These are phyloP conservation scores for Ranitomeya imitator DNA, from an alignment of 2,113 vertebrate genomes.

Conservation along the genomic window DNA sequence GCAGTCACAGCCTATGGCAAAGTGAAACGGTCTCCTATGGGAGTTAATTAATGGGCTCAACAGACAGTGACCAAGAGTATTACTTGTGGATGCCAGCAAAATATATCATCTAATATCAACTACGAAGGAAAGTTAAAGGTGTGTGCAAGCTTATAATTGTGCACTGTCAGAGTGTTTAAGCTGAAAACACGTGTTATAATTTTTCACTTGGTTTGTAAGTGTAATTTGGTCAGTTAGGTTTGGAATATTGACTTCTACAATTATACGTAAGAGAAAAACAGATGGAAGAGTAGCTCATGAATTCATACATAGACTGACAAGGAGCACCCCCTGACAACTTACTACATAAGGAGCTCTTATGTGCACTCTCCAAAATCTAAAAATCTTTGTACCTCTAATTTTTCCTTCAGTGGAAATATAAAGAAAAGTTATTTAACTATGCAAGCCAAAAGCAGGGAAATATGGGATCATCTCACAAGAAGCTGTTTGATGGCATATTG, in stretches of 20 bases:
- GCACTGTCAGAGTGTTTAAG: neutral
- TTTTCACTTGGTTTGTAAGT: neutral
- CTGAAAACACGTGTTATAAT: neutral
- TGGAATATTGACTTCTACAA: neutral
- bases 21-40: constrained; percentile 13
- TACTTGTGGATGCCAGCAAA: constrained; percentile 38
- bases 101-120: constrained; percentile 27
- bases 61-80: constrained; percentile 52
- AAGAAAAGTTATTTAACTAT: neutral
- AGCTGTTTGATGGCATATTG: neutral
- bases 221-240: neutral
- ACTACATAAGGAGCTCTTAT: neutral
- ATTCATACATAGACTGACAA: neutral
- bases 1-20: constrained; percentile 40
- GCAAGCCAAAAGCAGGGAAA: no score
- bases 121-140: constrained; percentile 2
- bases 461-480: neutral
- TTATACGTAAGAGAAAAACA: neutral
- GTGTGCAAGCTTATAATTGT: neutral
- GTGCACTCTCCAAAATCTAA: neutral
- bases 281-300: neutral
- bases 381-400: neutral
- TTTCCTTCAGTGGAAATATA: neutral
- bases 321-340: neutral
- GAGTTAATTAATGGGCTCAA: constrained; percentile 50